These are phyloP conservation scores for Mus spicilegus DNA, from an alignment of 2,113 vertebrate genomes.

Conservation along the genomic window DNA sequence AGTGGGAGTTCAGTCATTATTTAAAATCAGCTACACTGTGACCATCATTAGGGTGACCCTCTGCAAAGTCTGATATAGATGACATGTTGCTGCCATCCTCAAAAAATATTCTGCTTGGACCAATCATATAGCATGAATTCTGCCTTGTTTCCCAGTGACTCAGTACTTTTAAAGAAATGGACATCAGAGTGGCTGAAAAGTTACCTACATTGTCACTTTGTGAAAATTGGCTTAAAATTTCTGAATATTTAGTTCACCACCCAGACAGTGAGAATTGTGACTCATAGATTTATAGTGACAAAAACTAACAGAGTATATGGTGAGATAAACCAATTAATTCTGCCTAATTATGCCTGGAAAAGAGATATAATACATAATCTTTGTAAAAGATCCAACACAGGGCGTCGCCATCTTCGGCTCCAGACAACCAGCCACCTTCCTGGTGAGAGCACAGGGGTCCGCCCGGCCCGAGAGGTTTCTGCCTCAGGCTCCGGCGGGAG, in stretches of 20 bases:
- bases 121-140: not conserved
- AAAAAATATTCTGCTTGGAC: fast-evolving
- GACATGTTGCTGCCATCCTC: not conserved
- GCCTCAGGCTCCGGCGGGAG: too few relatives aligned
- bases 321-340: not conserved
- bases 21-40: too few relatives aligned
- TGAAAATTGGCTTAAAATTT: not conserved
- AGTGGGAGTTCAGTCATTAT: not conserved
- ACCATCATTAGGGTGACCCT: not conserved
- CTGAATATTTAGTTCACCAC: not conserved
- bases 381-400: not conserved
- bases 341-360: not conserved
- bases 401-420: too few relatives aligned
- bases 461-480: too few relatives aligned
- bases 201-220: not conserved
- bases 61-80: not conserved
- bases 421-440: too few relatives aligned
- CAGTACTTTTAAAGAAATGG: not conserved
- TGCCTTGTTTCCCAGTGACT: not conserved
- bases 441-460: too few relatives aligned
- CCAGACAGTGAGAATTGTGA: not conserved
- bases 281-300: not conserved
- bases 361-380: not conserved
- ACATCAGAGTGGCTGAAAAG: not conserved
- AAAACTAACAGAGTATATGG: not conserved